phyloP scores from a whole-genome alignment of 2,888 invertebrate genomes.

The Acanthopleura granulata region DNA sequence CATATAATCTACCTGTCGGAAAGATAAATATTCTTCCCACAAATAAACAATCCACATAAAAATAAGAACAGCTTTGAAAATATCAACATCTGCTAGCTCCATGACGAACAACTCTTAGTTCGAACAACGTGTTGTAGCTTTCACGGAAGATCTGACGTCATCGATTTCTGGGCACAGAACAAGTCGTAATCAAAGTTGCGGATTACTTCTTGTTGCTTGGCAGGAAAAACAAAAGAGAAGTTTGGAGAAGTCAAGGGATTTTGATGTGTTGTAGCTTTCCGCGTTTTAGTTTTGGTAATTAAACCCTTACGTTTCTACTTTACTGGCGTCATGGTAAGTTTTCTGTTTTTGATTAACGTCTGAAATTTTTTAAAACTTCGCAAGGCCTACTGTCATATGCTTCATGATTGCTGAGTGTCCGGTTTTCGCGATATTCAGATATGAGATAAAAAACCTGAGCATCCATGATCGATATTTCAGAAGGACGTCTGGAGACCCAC shows the following conservation, averaged over 20 bases:
- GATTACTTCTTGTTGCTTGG: constrained; percentile 11
- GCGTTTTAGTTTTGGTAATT: no score
- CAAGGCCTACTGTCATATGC: no score
- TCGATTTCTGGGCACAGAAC: not conserved
- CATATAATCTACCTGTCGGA: not conserved
- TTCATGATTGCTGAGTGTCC: no score
- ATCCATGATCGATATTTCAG: no score
- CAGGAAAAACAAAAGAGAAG: constrained; percentile 4
- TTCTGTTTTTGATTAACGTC: no score
- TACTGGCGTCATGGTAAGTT: no score
- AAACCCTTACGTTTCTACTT: no score
- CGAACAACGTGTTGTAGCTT: not conserved
- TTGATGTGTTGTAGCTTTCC: not conserved
- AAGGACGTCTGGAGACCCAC: no score
- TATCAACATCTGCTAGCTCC: not conserved
- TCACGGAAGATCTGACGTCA: not conserved
- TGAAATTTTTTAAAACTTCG: no score
- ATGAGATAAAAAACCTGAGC: no score
- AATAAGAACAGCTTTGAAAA: constrained; percentile 13
- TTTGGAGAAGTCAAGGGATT: not conserved
- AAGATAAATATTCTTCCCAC: constrained; percentile 1
- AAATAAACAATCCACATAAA: constrained; percentile 8
- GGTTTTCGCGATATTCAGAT: no score
- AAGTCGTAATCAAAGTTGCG: not conserved
- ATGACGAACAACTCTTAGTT: not conserved